Evolutionary conservation across 2,797 vertebrate species (phyloP), one percentile per base, ranked within the genome.

Genomic region (Enteromius argenteus): DNA sequence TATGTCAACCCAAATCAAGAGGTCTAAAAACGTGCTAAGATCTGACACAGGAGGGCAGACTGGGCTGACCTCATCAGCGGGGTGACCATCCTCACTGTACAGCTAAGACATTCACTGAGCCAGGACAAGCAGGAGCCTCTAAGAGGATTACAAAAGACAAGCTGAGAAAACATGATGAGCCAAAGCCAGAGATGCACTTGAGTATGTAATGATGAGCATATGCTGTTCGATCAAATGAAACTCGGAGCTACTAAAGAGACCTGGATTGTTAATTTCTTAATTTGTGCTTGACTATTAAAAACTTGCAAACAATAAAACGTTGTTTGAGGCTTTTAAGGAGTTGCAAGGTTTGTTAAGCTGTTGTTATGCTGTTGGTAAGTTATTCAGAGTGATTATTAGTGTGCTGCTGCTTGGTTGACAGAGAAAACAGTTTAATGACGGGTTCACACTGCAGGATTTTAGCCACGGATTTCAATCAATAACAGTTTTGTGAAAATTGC

Each of bases 111-210:
- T 58, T 58, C 46, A n/a, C 17, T 67, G 68, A 83, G 68, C 68
- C 71, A 35, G 32, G 64, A 74, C 60, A 44, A 83, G 37, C 9
- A 79, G 30, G 56, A 66, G 67, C 30, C 32, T 58, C 60, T 80
- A 83, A 68, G 85, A 80, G 51, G 77, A 69, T 76, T 80, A 83
- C 46, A 35, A 32, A 62, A 75, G 21, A 60, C 49, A 86, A 72
- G 73, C 32, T 82, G 51, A 72, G 62, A 81, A 81, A 81, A 72
- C 51, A 81, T n/a, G 68, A 80, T 53, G 49, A 62, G 53, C 51
- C 37, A 72, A 76, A 30, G 62, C 76, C 60, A 78, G 39, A 53
- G 39, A 66, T 32, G 58, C 58, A 19, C 56, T 62, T 76, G 35
- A 39, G 46, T 53, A n/a, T 74, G 74, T 76, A 64, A 44, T 32